Evolutionary conservation across 2,113 vertebrate species (phyloP).

Genomic region (Acanthochromis polyacanthus): DNA sequence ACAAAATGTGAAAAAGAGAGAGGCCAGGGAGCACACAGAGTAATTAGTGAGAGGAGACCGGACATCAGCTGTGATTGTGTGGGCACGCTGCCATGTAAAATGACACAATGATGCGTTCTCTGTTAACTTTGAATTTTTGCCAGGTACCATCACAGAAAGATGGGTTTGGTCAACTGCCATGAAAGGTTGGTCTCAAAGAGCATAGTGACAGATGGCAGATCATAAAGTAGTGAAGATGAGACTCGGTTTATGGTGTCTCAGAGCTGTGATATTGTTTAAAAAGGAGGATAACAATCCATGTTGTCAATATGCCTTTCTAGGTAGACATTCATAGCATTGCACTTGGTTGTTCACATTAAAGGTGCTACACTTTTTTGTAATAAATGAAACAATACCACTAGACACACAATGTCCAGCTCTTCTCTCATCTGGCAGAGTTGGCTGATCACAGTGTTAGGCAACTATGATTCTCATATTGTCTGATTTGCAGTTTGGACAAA

Average conservation of each 20-base stretch:
- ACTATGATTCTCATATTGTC: background rate
- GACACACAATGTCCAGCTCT: no score
- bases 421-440: no score
- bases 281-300: background rate
- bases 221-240: background rate
- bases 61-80: background rate
- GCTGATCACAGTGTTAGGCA: no score
- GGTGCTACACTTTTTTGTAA: no score
- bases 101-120: background rate
- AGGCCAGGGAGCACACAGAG: background rate
- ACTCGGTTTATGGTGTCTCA: background rate
- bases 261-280: background rate
- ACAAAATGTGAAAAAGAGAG: background rate
- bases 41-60: background rate
- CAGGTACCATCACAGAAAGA: background rate
- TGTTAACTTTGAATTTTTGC: background rate
- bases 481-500: background rate
- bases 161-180: background rate
- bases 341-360: no score
- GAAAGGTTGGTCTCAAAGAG: background rate
- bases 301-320: no score
- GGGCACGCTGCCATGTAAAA: background rate
- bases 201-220: background rate
- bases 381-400: no score
- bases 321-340: no score